These are phyloP conservation scores for Notechis scutatus DNA, from an alignment of 2,113 vertebrate genomes.

Conservation along the genomic window DNA sequence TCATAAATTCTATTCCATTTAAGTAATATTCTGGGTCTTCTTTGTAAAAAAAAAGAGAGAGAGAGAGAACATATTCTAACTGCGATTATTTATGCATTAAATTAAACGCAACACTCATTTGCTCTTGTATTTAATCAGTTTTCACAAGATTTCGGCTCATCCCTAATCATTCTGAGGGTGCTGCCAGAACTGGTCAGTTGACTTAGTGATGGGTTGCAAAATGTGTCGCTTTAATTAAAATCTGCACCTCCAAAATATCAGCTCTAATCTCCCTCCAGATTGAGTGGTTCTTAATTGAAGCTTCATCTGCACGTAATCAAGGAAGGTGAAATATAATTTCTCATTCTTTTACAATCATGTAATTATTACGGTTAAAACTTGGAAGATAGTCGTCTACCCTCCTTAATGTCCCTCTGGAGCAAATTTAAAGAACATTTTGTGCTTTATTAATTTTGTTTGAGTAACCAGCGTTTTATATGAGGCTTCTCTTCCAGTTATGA, in stretches of 20 bases:
- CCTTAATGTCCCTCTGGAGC: not conserved
- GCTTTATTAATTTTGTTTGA: not conserved
- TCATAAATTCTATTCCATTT: too few relatives aligned
- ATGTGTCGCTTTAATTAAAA: not conserved
- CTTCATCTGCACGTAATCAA: not conserved
- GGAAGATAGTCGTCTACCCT: too few relatives aligned
- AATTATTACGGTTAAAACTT: not conserved
- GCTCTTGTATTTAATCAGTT: not conserved
- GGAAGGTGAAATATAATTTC: not conserved
- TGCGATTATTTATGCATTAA: not conserved
- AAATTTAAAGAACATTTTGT: not conserved
- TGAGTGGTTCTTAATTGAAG: not conserved
- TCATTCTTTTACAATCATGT: not conserved
- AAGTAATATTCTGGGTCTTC: too few relatives aligned
- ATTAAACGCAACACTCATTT: not conserved
- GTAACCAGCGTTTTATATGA: not conserved
- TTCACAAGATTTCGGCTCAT: not conserved
- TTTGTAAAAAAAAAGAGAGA: too few relatives aligned
- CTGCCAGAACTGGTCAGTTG: not conserved
- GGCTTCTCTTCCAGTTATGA: not conserved
- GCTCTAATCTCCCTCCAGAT: not conserved
- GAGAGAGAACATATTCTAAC: not conserved
- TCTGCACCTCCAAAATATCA: fast-evolving
- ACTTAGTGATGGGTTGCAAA: not conserved
- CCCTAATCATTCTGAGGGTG: not conserved